phyloP scores from a whole-genome alignment of 2,113 vertebrate species.

The Microcebus ravelobensis region DNA sequence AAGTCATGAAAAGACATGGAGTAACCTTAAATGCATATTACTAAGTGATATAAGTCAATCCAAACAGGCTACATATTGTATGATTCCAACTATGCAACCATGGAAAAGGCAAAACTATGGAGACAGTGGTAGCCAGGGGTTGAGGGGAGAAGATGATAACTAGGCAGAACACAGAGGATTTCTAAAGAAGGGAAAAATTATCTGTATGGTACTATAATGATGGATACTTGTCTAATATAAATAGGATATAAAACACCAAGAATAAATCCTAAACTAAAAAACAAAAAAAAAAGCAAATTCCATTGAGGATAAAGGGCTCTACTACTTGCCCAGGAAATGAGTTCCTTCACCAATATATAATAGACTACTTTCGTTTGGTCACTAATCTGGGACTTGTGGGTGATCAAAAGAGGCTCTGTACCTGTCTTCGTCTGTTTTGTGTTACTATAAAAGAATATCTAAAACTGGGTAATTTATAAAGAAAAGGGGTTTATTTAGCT shows the following conservation, averaged over 20 bases:
- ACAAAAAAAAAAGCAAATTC: not conserved
- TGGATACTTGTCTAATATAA: not conserved
- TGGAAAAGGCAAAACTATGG: not conserved
- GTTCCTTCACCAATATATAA: not conserved
- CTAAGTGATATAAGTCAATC: not conserved
- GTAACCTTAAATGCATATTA: not conserved
- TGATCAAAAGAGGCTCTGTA: not conserved
- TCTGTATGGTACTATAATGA: not conserved
- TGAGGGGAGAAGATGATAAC: not conserved
- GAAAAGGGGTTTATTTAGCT: not conserved
- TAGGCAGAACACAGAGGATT: not conserved
- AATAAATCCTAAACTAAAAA: not conserved
- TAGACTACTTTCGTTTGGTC: not conserved
- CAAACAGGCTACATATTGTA: not conserved
- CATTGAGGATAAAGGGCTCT: conserved; percentile 22
- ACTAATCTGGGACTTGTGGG: not conserved
- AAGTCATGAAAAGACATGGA: not conserved
- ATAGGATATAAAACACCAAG: not conserved
- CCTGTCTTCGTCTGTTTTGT: too few relatives aligned
- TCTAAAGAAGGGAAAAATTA: not conserved
- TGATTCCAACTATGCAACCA: not conserved
- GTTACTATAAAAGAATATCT: too few relatives aligned
- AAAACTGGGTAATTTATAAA: too few relatives aligned
- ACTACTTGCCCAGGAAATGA: conserved; percentile 24
- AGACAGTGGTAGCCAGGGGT: not conserved